Evolutionary conservation across 1,140 invertebrate genomes (phyloP).

Genomic region (Teleopsis dalmanni): DNA sequence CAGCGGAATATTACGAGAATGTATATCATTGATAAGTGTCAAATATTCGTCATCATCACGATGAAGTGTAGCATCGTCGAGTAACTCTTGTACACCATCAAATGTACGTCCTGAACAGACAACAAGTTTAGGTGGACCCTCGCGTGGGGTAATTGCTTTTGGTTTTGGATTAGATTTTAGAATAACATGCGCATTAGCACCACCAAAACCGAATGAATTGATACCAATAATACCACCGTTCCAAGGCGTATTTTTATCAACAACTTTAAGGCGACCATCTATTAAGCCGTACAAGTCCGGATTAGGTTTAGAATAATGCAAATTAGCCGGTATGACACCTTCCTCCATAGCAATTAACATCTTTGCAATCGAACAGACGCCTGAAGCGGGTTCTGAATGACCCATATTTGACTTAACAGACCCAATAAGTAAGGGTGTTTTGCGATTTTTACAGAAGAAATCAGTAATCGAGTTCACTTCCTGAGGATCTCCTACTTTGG

Average conservation of each 20-base stretch:
- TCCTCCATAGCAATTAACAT: constrained; percentile 85
- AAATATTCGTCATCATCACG: constrained; percentile 67
- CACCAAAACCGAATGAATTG: constrained; percentile 97
- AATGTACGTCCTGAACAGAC: constrained; percentile 78
- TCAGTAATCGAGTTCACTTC: constrained; percentile 90
- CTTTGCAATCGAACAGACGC: constrained; percentile 82
- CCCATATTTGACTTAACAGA: constrained; percentile 98
- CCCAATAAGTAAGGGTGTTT: constrained; percentile 76
- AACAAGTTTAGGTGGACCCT: constrained; percentile 61
- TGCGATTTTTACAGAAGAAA: constrained; percentile 80
- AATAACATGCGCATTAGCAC: constrained; percentile 89
- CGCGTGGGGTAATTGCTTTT: constrained; percentile 51
- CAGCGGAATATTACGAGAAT: constrained; percentile 58
- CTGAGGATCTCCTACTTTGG: constrained; percentile 89
- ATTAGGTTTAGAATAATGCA: constrained; percentile 85
- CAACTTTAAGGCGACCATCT: constrained; percentile 82
- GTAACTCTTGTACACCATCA: constrained; percentile 62
- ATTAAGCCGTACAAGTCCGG: constrained; percentile 76
- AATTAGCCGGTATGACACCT: constrained; percentile 78
- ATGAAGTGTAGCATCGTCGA: constrained; percentile 55
- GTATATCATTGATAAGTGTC: constrained; percentile 66
- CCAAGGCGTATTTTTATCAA: constrained; percentile 70
- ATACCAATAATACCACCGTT: constrained; percentile 78
- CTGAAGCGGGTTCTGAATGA: constrained; percentile 90
- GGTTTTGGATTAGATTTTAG: constrained; percentile 70